Evolutionary conservation across 2,113 vertebrate species (phyloP), one percentile per base, ranked within the genome.

Genomic region (Triplophysa tibetana): DNA sequence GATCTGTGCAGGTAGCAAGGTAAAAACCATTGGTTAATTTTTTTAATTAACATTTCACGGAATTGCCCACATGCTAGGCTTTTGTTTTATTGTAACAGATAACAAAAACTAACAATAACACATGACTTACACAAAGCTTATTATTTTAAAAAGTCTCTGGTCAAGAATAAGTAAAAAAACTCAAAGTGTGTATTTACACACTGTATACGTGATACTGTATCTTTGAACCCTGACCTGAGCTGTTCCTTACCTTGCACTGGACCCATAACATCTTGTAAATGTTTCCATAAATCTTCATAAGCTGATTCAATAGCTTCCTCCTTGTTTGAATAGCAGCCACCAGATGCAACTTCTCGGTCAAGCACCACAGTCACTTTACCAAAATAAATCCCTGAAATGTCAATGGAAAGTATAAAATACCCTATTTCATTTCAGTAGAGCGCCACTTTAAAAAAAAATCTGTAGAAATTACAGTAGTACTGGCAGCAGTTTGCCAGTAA

Each of bases 251-350:
- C 79, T 38, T 61, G 1, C 2, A 26, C 9, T 60, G 24, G 26
- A 26, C 4, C 17, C 19, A 50, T 60, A 10, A 60, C 26, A 50
- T 26, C 33, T 29, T 63, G 7, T 70, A 84, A 84, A 2, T 50
- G 38, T 60, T 21, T 26, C 14, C 64, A 66, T 58, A 84, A 52
- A 78, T 68, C 63, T 12, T 54, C 75, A 23, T 81, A 84, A 23
- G 75, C 83, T 8, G 75, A 81, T 81, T 84, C 79, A 60, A 12
- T 29, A 3, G 83, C 75, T 70, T 84, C 75, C 0, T 75, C 33
- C 3, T 70, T 8, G 1, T 58, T 3, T 58, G 2, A 41, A 79
- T 3, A n/a, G 41, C 56, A 75, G 29, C 8, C 19, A 70, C 70
- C 79, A 70, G 75, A 81, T 1, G 1, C 8, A 23, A 81, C 19